These are phyloP conservation scores for Lasiurus borealis DNA, from an alignment of 2,113 vertebrate species.

Conservation along the genomic window DNA sequence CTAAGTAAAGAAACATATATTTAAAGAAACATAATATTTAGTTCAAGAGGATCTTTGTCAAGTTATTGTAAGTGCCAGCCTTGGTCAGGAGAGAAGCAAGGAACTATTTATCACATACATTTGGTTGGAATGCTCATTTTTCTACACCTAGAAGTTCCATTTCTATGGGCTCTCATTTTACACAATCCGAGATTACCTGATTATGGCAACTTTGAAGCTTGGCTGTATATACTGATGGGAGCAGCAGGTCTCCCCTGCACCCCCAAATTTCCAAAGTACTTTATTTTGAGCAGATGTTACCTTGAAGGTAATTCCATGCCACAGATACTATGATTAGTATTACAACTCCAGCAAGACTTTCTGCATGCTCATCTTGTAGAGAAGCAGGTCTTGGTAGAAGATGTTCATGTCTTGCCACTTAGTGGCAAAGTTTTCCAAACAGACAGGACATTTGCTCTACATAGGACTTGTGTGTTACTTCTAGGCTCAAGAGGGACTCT, in stretches of 20 bases:
- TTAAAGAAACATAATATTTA: too few species aligned
- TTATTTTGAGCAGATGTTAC: not conserved
- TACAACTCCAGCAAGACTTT: not conserved
- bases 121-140: not conserved
- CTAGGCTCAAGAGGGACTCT: not conserved
- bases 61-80: not conserved
- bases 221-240: not conserved
- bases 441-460: not conserved
- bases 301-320: not conserved
- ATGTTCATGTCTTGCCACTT: not conserved
- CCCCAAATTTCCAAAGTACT: not conserved
- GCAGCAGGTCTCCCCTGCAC: not conserved
- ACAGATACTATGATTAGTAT: not conserved
- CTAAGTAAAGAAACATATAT: conserved; percentile 15
- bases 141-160: not conserved
- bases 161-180: not conserved
- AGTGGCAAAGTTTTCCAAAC: not conserved
- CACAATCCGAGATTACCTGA: not conserved
- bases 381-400: not conserved
- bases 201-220: not conserved
- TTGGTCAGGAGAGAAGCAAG: not conserved
- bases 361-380: not conserved
- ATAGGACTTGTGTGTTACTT: not conserved
- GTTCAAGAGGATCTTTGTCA: not conserved
- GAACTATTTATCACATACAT: not conserved